Conservation (phyloP, 2,888 invertebrate genomes). For the Caenorhabditis wallacei region DNA sequence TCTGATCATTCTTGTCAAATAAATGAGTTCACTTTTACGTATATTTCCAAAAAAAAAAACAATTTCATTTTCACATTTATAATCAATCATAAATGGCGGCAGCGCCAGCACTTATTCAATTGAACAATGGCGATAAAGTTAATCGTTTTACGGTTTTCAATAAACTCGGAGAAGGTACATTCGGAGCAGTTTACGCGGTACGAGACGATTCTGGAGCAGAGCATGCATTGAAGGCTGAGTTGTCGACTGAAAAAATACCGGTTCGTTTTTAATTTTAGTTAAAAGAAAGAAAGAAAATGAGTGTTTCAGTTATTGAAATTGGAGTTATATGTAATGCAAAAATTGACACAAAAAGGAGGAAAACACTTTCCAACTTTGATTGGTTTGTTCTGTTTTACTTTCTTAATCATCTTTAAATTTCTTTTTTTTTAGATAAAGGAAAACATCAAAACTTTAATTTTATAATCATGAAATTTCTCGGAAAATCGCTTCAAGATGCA, state of each 20-base stretch:
- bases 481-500: conserved; percentile 71
- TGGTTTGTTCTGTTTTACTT: conserved; percentile 12
- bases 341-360: conserved; percentile 65
- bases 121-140: conserved; percentile 62
- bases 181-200: conserved; percentile 76
- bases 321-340: conserved; percentile 77
- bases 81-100: conserved; percentile 24
- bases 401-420: background rate
- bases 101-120: conserved; percentile 58
- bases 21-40: no score
- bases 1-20: no score
- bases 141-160: conserved; percentile 68
- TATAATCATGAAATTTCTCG: conserved; percentile 77
- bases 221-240: conserved; percentile 75
- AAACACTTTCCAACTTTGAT: conserved; percentile 74
- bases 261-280: conserved; percentile 24
- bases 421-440: conserved; percentile 63
- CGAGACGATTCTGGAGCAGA: conserved; percentile 59
- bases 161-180: conserved; percentile 77
- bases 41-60: background rate
- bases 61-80: conserved; percentile 14
- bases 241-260: conserved; percentile 67
- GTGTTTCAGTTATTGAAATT: conserved; percentile 71
- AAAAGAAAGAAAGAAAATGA: background rate
- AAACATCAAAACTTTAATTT: conserved; percentile 73